A percentile compares a stretch with the other conserved stretches of the same genome.
Evolutionary conservation across 2,113 vertebrate genomes (phyloP).

Genomic region (Chitala chitala): DNA sequence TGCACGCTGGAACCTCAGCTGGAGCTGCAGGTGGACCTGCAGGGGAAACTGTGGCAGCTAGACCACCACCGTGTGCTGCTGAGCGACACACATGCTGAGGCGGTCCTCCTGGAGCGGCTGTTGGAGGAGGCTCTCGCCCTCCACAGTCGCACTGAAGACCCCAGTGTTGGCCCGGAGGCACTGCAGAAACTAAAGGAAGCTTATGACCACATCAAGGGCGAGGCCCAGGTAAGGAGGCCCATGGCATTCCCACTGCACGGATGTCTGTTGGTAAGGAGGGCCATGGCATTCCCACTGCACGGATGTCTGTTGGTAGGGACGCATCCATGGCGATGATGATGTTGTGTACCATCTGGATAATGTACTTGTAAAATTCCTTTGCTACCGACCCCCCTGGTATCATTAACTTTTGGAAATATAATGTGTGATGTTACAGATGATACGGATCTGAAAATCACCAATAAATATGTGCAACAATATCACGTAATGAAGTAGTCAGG

Average conservation of each 20-base stretch:
- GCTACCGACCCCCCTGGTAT: too few species aligned
- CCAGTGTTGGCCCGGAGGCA: constrained; percentile 71
- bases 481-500: too few species aligned
- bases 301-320: constrained; percentile 9
- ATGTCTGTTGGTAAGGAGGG: constrained; percentile 11
- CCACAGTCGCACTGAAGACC: constrained; percentile 77
- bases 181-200: constrained; percentile 71
- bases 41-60: constrained; percentile 90
- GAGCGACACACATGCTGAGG: constrained; percentile 69
- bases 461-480: too few species aligned
- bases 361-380: too few species aligned
- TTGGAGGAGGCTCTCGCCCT: constrained; percentile 78
- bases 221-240: constrained; percentile 67
- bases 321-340: not conserved
- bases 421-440: too few species aligned
- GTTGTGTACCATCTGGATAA: too few species aligned
- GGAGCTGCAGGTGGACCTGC: constrained; percentile 79
- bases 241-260: not conserved
- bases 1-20: constrained; percentile 63
- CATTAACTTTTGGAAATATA: too few species aligned
- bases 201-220: constrained; percentile 66
- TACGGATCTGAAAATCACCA: too few species aligned
- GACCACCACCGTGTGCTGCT: constrained; percentile 72
- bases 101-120: constrained; percentile 71
- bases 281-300: not conserved